Conservation (phyloP, 1,140 invertebrate species). For the Drosophila kikkawai region DNA sequence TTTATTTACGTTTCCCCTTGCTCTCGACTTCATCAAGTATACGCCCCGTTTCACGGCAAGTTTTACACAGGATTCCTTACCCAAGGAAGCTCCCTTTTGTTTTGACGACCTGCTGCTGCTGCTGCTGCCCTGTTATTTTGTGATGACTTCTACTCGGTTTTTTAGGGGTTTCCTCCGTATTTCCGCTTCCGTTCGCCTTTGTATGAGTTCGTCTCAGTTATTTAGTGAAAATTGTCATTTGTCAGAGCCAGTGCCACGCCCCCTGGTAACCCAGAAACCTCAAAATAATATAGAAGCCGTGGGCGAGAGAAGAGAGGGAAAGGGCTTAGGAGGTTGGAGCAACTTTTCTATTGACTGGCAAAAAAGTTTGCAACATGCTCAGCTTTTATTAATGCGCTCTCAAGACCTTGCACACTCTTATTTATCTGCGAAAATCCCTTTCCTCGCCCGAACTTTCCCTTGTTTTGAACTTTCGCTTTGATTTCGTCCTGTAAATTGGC, state of each 20-base stretch:
- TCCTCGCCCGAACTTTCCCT: constrained; percentile 19
- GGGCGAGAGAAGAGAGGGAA: neutral
- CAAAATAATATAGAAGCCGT: constrained; percentile 10
- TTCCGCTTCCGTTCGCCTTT: constrained; percentile 35
- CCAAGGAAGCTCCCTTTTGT: constrained; percentile 24
- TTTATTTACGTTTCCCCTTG: constrained; percentile 16
- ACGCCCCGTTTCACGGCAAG: constrained; percentile 24
- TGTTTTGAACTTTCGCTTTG: constrained; percentile 66
- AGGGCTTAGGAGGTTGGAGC: constrained; percentile 18
- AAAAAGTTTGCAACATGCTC: constrained; percentile 64
- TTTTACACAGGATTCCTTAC: constrained; percentile 10
- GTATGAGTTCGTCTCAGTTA: constrained; percentile 35
- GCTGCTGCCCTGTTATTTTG: constrained; percentile 42
- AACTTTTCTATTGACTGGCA: constrained; percentile 75
- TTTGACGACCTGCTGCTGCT: constrained; percentile 25
- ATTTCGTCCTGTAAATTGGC: constrained; percentile 61
- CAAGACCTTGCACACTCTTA: constrained; percentile 48
- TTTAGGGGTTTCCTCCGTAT: constrained; percentile 7
- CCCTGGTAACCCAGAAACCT: constrained; percentile 43
- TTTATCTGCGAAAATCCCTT: constrained; percentile 52
- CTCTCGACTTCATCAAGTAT: constrained; percentile 35
- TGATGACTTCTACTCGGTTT: constrained; percentile 24
- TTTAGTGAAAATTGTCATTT: constrained; percentile 68
- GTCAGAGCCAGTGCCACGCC: constrained; percentile 34
- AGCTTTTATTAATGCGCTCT: constrained; percentile 71